Evolutionary conservation across 2,888 invertebrate species (phyloP).

Genomic region (Theodoxus fluviatilis): DNA sequence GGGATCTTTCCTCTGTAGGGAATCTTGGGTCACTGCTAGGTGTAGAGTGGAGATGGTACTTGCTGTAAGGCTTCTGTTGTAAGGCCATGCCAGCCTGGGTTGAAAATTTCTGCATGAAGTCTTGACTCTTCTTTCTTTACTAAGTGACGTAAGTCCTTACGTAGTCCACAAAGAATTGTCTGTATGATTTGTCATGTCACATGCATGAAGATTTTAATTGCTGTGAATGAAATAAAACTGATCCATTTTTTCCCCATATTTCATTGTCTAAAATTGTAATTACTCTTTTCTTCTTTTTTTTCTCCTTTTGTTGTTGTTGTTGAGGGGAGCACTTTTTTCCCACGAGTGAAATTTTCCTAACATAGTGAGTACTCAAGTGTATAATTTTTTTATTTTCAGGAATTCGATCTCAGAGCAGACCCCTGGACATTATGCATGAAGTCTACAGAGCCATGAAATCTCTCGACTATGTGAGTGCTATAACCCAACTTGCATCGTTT

Average conservation of each 20-base stretch:
- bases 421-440: constrained; percentile 99
- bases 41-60: too few species aligned
- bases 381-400: constrained; percentile 54
- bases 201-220: too few species aligned
- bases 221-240: too few species aligned
- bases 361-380: neutral
- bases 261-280: neutral
- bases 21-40: neutral
- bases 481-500: too few species aligned
- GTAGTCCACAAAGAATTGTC: too few species aligned
- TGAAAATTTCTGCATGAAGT: too few species aligned
- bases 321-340: neutral
- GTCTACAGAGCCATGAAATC: constrained; percentile 99
- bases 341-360: neutral
- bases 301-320: constrained; percentile 14
- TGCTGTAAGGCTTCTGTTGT: too few species aligned
- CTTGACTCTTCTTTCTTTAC: too few species aligned
- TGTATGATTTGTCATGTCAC: neutral
- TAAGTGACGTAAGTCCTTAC: too few species aligned
- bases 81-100: too few species aligned
- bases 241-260: neutral
- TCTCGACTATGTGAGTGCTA: constrained; percentile 82
- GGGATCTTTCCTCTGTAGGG: neutral
- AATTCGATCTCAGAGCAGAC: constrained; percentile 97
- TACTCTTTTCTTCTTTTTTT: neutral